Evolutionary conservation across 2,888 invertebrate genomes (phyloP).

Genomic region (Nymphalis urticae): DNA sequence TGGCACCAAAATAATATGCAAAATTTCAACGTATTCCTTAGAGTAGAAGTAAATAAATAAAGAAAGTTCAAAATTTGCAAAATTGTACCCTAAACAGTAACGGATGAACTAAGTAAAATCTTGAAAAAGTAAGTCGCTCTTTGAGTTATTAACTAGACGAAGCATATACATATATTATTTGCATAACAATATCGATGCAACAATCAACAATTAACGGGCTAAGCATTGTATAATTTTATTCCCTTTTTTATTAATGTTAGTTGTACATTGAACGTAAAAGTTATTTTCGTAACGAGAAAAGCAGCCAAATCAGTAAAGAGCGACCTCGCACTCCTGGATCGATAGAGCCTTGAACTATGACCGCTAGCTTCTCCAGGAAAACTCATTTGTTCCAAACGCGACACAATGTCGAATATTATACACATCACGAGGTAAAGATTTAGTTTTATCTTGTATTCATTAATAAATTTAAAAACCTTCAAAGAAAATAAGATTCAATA

Average conservation of each 20-base stretch:
- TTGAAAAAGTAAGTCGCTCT: background rate
- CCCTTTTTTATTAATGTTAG: background rate
- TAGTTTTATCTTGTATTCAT: background rate
- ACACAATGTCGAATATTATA: background rate
- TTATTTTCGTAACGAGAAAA: slow-evolving; percentile 6
- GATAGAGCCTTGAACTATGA: slow-evolving; percentile 66
- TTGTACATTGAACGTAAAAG: background rate
- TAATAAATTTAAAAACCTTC: no score
- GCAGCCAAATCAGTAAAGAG: slow-evolving; percentile 45
- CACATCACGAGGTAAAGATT: background rate
- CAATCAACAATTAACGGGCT: no score
- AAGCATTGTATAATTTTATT: slow-evolving; percentile 8
- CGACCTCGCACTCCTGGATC: slow-evolving; percentile 65
- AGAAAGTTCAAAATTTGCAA: no score
- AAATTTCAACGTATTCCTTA: no score
- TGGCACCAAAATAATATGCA: no score
- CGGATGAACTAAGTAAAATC: background rate
- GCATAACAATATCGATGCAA: slow-evolving; percentile 4
- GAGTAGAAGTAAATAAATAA: no score
- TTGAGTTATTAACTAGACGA: slow-evolving; percentile 9
- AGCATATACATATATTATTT: background rate
- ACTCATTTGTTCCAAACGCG: slow-evolving; percentile 13
- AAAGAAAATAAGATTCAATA: no score
- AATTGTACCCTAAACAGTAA: no score
- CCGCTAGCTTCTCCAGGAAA: slow-evolving; percentile 30